Evolutionary conservation across 2,888 invertebrate species (phyloP), one percentile per base, ranked within the genome.

Genomic region (Temnothorax unifasciatus): DNA sequence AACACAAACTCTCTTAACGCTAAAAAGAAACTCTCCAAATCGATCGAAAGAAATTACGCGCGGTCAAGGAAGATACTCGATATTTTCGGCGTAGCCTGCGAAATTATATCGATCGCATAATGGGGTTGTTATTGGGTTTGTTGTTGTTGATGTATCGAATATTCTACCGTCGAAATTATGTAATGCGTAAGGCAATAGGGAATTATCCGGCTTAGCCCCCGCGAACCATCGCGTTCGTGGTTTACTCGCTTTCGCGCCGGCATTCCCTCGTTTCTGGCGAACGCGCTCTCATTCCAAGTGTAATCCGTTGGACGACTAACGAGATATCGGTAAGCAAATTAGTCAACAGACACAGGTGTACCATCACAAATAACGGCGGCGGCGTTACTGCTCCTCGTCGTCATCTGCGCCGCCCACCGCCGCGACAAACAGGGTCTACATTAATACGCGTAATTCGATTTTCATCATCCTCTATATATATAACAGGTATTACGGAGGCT

Each of bases 321-420:
- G 91, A 91, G 93, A 93, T 93, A 92, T 91, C 85, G 90, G 85
- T 93, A 93, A 93, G 90, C 90, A 91, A 92, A 91, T 93, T 93
- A 93, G 87, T 69, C 84, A 4, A 52, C 68, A 21, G 47, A 18
- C 54, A 54, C 57, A 83, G 52, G 61, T 83, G 54, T 29, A 18
- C 18, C 38, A 52, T 59, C 50, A 77, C 15, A 34, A 18, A 18
- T 76, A 84, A 66, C n/a, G 25, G 18, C 21, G 15, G 15, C n/a
- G 18, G 41, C 52, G 25, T 13, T n/a, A n/a, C 47, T 54, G 61
- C 38, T 29, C 44, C 4, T 18, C 66, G 9, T 18, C 21, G 25
- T 8, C 15, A 11, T 50, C 63, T 29, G 18, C 71, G 52, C 77
- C 76, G 83, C 81, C 82, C 84, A 66, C 54, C 38, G 73, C 74